A percentile compares a stretch with the other conserved stretches of the same genome.
These are phyloP conservation scores for Empidonax traillii DNA, from an alignment of 2,113 vertebrate genomes.

Conservation along the genomic window DNA sequence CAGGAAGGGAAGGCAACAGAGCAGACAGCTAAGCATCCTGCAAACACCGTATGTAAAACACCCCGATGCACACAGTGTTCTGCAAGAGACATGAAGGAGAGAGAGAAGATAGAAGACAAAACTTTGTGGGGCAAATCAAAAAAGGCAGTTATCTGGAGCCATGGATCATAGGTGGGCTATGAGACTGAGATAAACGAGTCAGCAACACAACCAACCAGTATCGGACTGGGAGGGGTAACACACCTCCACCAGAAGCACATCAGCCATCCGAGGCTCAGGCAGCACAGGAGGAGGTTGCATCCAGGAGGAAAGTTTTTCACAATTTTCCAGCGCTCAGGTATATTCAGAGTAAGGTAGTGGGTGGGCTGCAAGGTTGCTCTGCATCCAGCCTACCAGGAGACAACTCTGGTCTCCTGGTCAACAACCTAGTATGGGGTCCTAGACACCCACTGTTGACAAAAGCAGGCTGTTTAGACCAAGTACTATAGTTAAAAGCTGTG, in stretches of 20 bases:
- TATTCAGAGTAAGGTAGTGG: background rate
- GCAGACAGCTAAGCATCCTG: background rate
- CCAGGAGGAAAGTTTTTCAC: background rate
- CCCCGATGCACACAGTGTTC: background rate
- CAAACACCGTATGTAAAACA: background rate
- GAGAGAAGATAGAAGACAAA: background rate
- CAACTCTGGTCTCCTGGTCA: background rate
- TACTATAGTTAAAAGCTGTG: background rate
- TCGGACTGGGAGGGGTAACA: background rate
- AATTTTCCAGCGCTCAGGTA: background rate
- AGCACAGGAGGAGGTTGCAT: background rate
- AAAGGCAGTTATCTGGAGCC: background rate
- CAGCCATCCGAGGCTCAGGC: no score
- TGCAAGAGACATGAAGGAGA: background rate
- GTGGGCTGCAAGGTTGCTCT: background rate
- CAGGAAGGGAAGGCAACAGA: background rate
- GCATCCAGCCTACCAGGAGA: background rate
- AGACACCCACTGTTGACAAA: background rate
- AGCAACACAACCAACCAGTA: background rate
- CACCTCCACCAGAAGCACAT: background rate
- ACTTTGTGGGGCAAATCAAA: background rate
- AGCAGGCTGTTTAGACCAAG: background rate
- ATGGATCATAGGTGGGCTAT: accelerated
- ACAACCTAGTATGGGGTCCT: background rate
- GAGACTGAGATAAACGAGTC: background rate